These are phyloP conservation scores for Acrocephalus scirpaceus DNA, from an alignment of 2,797 vertebrate species.

Conservation along the genomic window DNA sequence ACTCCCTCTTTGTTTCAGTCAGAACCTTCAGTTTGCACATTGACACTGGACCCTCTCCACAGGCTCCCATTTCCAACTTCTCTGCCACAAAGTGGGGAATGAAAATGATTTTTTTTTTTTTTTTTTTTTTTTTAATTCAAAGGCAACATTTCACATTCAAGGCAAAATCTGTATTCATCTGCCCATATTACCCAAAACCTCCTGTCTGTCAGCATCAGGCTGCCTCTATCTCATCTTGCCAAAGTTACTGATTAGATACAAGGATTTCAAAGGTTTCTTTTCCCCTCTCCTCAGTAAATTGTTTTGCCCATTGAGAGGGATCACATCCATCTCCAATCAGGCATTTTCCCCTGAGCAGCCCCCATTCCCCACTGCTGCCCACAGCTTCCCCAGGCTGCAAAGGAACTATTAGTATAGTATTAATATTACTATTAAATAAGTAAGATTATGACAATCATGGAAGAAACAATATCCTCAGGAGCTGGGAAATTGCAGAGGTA, in stretches of 20 bases:
- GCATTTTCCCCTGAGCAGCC: neutral
- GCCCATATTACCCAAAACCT: neutral
- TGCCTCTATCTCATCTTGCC: neutral
- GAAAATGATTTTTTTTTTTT: rapidly evolving
- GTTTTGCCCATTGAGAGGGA: rapidly evolving
- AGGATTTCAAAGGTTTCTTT: neutral
- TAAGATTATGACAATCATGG: neutral
- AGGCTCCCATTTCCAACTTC: neutral
- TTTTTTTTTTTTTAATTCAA: neutral
- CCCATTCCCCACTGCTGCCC: neutral
- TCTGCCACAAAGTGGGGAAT: neutral
- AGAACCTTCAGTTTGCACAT: neutral
- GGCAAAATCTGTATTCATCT: neutral
- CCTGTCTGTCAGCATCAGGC: neutral
- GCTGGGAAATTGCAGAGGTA: neutral
- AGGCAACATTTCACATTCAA: neutral
- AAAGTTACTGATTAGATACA: neutral
- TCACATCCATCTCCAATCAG: neutral
- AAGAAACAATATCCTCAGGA: neutral
- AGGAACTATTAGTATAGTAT: neutral
- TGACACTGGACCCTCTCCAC: neutral
- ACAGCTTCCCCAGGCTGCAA: neutral
- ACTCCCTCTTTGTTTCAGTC: neutral
- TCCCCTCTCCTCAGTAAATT: neutral
- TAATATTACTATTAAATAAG: neutral